Evolutionary conservation across 2,113 vertebrate species (phyloP).

Genomic region (Apaloderma vittatum): DNA sequence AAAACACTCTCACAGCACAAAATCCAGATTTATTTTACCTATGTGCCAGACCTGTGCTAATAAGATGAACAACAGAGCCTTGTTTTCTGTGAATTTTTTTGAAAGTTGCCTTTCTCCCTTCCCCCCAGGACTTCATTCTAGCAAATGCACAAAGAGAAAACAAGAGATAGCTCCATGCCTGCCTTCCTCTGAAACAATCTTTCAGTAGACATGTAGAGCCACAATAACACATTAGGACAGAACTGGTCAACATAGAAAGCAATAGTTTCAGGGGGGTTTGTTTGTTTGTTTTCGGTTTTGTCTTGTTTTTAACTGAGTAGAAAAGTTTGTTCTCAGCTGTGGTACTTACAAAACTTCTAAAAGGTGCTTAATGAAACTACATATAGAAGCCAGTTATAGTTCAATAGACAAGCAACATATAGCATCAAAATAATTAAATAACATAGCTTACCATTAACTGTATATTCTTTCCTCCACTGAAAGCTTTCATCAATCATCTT

Average conservation of each 20-base stretch:
- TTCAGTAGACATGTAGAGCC: neutral
- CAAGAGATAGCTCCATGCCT: neutral
- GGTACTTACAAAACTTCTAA: neutral
- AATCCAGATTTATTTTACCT: neutral
- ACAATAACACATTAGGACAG: neutral
- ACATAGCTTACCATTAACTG: constrained; percentile 87
- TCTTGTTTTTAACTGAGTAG: neutral
- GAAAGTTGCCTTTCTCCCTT: too few relatives aligned
- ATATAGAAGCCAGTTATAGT: neutral
- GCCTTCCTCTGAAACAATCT: neutral
- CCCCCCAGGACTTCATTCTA: neutral
- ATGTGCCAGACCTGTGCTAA: neutral
- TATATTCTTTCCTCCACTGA: constrained; percentile 93
- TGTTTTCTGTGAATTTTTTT: neutral
- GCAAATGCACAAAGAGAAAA: neutral
- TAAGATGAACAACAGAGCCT: neutral
- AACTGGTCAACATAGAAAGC: neutral
- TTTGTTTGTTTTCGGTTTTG: too few relatives aligned
- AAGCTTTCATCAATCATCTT: constrained; percentile 98
- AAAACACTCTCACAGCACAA: neutral
- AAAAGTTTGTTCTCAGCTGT: neutral
- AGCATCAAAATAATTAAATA: neutral
- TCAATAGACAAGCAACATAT: neutral
- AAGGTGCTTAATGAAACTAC: neutral
- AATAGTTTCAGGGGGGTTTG: neutral